A percentile compares a stretch with the other conserved stretches of the same genome.
These are phyloP conservation scores for Andricus quercusramuli DNA, from an alignment of 2,888 invertebrate species.

Conservation along the genomic window DNA sequence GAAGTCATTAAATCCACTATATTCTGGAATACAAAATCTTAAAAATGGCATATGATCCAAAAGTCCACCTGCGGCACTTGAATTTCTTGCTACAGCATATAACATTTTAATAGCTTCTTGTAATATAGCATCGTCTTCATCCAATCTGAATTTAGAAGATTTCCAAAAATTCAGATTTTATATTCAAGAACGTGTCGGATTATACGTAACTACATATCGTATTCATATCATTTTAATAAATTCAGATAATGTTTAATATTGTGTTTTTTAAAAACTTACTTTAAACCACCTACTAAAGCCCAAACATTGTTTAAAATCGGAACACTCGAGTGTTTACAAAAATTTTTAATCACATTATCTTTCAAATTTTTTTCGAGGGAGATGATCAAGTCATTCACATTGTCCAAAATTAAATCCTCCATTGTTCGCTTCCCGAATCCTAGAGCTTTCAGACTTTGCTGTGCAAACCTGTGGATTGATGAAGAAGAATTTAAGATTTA, in stretches of 20 bases:
- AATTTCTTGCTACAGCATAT: slow-evolving; percentile 81
- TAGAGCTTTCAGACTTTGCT: slow-evolving; percentile 83
- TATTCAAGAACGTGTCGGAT: no score
- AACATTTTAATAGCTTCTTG: slow-evolving; percentile 81
- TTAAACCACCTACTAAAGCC: slow-evolving; percentile 84
- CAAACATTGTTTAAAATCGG: slow-evolving; percentile 85
- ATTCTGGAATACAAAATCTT: slow-evolving; percentile 80
- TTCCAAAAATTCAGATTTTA: not conserved
- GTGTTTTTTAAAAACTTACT: slow-evolving; percentile 66
- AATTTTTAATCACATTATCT: slow-evolving; percentile 76
- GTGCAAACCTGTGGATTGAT: slow-evolving; percentile 79
- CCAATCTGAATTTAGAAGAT: slow-evolving; percentile 59
- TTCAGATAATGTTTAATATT: not conserved
- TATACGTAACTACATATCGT: no score
- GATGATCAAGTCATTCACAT: slow-evolving; percentile 80
- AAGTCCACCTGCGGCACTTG: slow-evolving; percentile 84
- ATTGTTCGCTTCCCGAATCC: slow-evolving; percentile 84
- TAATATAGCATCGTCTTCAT: slow-evolving; percentile 80
- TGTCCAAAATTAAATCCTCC: slow-evolving; percentile 83
- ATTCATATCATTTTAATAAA: no score
- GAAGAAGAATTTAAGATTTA: not conserved
- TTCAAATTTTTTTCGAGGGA: slow-evolving; percentile 75
- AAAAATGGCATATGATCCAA: slow-evolving; percentile 80
- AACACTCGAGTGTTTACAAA: slow-evolving; percentile 78
- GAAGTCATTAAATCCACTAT: slow-evolving; percentile 82